A percentile compares a stretch with the other conserved stretches of the same genome.
Conservation (phyloP, 2,113 vertebrate species). For the Bathybates hornii region DNA sequence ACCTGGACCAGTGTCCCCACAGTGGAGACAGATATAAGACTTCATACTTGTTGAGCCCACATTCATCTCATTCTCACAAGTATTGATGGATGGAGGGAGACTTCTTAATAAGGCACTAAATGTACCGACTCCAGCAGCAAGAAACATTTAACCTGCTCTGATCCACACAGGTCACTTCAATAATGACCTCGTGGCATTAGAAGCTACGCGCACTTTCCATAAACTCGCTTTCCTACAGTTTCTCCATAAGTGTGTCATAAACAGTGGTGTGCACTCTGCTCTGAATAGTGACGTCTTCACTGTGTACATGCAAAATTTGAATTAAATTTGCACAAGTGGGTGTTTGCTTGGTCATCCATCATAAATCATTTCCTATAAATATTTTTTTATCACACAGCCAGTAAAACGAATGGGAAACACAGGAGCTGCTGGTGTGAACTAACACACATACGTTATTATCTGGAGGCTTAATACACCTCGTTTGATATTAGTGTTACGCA, state of each 20-base stretch:
- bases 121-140: not conserved
- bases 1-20: not conserved
- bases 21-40: not conserved
- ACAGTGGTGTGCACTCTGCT: fast-evolving
- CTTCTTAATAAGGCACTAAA: not conserved
- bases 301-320: not conserved
- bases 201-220: not conserved
- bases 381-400: fast-evolving
- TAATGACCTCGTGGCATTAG: not conserved
- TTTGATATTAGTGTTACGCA: not conserved
- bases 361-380: not conserved
- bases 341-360: not conserved
- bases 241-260: not conserved
- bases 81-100: fast-evolving
- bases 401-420: not conserved
- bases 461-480: not conserved
- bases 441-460: not conserved
- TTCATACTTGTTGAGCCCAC: not conserved
- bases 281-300: not conserved
- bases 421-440: not conserved
- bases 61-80: not conserved
- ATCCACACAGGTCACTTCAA: not conserved
- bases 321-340: fast-evolving
- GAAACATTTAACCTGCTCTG: not conserved
- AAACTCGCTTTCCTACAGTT: not conserved